phyloP scores from a whole-genome alignment of 2,113 vertebrate genomes.

The Diglossa brunneiventris region DNA sequence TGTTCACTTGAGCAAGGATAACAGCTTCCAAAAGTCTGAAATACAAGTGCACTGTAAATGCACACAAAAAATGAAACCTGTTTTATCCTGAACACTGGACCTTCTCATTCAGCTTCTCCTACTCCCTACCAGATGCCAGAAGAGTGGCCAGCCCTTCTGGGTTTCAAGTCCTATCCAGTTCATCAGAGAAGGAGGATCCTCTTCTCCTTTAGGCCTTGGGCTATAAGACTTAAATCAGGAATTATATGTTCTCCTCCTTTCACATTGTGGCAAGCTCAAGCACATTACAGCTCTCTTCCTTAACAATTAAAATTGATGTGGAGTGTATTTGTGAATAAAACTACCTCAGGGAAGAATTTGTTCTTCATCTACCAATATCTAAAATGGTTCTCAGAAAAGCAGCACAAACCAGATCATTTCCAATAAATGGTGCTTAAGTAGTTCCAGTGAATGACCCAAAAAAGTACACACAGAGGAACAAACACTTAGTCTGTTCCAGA shows the following conservation, averaged over 20 bases:
- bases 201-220: neutral
- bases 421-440: slow-evolving; percentile 37
- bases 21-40: neutral
- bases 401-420: slow-evolving; percentile 30
- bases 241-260: neutral
- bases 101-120: neutral
- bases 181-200: neutral
- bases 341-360: slow-evolving; percentile 50
- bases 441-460: slow-evolving; percentile 30
- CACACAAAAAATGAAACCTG: neutral
- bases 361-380: slow-evolving; percentile 40
- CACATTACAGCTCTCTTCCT: neutral
- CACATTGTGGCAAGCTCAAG: neutral
- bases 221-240: neutral
- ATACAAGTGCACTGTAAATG: neutral
- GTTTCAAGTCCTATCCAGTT: neutral
- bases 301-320: neutral
- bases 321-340: slow-evolving; percentile 18
- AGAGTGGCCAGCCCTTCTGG: neutral
- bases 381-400: slow-evolving; percentile 54
- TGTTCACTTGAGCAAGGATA: neutral
- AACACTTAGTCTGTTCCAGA: neutral
- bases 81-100: neutral
- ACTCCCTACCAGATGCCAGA: neutral
- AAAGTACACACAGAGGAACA: neutral